Evolutionary conservation across 2,888 invertebrate species (phyloP), one percentile per base, ranked within the genome.

Genomic region (Callyntrura guangdongensis): DNA sequence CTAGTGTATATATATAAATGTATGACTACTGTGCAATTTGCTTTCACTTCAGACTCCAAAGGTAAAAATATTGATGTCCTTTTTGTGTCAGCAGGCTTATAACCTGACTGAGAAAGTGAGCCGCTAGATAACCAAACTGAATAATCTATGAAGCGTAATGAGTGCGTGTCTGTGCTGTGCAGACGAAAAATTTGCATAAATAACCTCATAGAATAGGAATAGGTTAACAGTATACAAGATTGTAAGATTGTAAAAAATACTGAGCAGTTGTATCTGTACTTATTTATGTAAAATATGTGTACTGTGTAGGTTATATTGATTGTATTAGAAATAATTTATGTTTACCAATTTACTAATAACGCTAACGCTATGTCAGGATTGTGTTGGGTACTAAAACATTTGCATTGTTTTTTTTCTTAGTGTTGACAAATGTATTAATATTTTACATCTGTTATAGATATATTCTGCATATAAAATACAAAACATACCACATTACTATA

Each of bases 1-100:
- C 22, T 67, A 67, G 3, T 67, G 67, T 67, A 27, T 14, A n/a
- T 67, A 11, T 64, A 64, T 64, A 14, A 2, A 59, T 27, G 27
- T 14, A 67, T 17, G 17, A 59, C 59, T n/a, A 17, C n/a, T 67
- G 36, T 67, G 36, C 67, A 36, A 67, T 36, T 67, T 36, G 67
- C 67, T 67, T 67, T 67, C 67, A 67, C 67, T 27, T 27, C 67
- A 67, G n/a, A 67, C 67, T 27, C 27, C 67, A 67, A 14, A 5
- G 9, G 14, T 53, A 53, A 14, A 59, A 14, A 59, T 59, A 59
- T n/a, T 59, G 59, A 8, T 53, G 53, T 11, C 53, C n/a, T 53
- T 53, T 47, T 36, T 36, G 36, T 36, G 36, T 36, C 36, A 36
- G 6, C 36, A 36, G 36, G 36, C 36, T 36, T 36, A 4, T 36